phyloP scores from a whole-genome alignment of 2,113 vertebrate species.

The Chionis minor region DNA sequence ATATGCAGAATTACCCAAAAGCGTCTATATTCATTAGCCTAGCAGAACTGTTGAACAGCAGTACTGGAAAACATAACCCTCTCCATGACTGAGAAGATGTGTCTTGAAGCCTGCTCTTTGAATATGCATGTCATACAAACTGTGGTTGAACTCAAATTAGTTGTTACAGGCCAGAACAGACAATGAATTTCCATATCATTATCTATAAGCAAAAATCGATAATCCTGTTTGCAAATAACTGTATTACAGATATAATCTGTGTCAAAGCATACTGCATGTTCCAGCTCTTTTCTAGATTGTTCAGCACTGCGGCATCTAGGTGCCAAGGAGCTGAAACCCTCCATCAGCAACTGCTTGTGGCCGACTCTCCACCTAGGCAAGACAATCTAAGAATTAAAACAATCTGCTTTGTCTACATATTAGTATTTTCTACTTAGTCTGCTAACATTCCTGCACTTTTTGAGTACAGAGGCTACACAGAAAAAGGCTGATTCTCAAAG shows the following conservation, averaged over 20 bases:
- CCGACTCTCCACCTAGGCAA: neutral
- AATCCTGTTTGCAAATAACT: neutral
- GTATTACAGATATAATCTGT: neutral
- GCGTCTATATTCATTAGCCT: neutral
- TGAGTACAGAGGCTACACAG: neutral
- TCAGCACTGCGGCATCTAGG: neutral
- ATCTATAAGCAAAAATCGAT: neutral
- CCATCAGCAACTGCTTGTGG: neutral
- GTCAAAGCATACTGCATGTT: neutral
- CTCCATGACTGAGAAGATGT: neutral
- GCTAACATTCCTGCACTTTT: neutral
- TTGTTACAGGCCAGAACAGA: neutral
- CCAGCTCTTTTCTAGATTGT: neutral
- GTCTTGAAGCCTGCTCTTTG: neutral
- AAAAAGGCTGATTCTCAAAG: neutral
- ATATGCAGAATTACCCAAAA: neutral
- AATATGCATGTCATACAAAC: neutral
- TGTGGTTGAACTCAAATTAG: neutral
- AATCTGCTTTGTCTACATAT: neutral
- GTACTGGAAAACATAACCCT: neutral
- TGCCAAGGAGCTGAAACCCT: neutral
- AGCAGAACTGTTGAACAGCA: neutral
- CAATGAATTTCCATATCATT: neutral
- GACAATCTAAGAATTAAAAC: neutral
- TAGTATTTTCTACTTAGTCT: neutral